phyloP scores from a whole-genome alignment of 2,797 vertebrate genomes.

The Cyprinodon diabolis region DNA sequence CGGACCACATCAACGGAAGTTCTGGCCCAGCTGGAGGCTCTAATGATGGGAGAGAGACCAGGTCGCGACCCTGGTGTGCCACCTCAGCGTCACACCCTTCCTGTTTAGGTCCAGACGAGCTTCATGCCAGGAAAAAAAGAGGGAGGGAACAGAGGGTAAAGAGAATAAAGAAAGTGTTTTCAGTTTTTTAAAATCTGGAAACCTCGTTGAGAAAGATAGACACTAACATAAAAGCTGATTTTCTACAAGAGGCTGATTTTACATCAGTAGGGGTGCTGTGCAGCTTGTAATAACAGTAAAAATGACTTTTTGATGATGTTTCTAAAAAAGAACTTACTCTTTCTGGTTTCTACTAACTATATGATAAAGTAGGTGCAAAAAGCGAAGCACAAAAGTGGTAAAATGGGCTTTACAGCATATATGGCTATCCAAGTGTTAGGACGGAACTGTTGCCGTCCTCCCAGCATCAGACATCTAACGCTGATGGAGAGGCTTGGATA shows the following conservation, averaged over 20 bases:
- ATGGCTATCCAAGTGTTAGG: constrained; percentile 54
- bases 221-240: not conserved
- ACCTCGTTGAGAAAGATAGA: constrained; percentile 14
- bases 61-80: constrained; percentile 81
- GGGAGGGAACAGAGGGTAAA: constrained; percentile 36
- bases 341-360: constrained; percentile 11
- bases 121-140: constrained; percentile 46
- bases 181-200: constrained; percentile 33
- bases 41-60: constrained; percentile 81
- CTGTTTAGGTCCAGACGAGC: constrained; percentile 74
- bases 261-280: not conserved
- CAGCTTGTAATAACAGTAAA: constrained; percentile 5
- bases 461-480: constrained; percentile 67
- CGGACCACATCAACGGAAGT: constrained; percentile 82
- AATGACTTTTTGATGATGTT: constrained; percentile 12
- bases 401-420: constrained; percentile 38
- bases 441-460: constrained; percentile 64
- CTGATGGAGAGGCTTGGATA: constrained; percentile 74
- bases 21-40: constrained; percentile 77
- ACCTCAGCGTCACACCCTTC: constrained; percentile 80
- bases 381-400: constrained; percentile 32
- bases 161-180: constrained; percentile 41
- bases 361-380: constrained; percentile 20
- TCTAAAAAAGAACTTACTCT: constrained; percentile 14
- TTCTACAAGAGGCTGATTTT: constrained; percentile 18